Evolutionary conservation across 2,113 vertebrate species (phyloP).

Genomic region (Python bivittatus): DNA sequence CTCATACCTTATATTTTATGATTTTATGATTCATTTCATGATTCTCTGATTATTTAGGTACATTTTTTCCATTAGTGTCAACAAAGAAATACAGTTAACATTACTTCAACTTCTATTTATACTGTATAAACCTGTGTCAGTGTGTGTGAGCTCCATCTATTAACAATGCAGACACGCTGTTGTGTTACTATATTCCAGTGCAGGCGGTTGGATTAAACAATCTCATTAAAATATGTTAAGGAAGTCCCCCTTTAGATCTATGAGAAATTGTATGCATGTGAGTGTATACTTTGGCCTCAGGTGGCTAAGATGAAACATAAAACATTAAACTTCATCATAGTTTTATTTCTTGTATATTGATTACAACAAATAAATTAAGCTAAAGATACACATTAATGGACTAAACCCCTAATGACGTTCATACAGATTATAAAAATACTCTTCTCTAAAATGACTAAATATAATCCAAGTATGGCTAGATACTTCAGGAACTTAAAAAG

Average conservation of each 20-base stretch:
- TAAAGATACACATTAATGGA: background rate
- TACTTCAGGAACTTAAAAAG: background rate
- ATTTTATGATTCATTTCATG: background rate
- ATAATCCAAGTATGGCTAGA: background rate
- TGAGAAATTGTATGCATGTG: background rate
- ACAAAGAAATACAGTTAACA: background rate
- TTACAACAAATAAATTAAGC: background rate
- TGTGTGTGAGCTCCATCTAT: slow-evolving; percentile 23
- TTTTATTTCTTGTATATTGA: background rate
- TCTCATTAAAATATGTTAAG: slow-evolving; percentile 17
- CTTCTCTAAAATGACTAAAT: background rate
- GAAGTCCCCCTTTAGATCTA: background rate
- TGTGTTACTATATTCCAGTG: slow-evolving; percentile 33
- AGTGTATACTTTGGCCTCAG: background rate
- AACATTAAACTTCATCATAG: background rate
- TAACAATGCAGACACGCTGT: slow-evolving; percentile 43
- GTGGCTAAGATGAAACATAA: background rate
- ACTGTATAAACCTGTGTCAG: background rate
- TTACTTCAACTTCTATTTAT: background rate
- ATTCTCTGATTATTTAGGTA: background rate
- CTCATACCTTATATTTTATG: background rate
- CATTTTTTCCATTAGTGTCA: background rate
- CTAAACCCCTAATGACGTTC: background rate
- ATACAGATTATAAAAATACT: background rate
- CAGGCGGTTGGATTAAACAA: slow-evolving; percentile 3